A percentile compares a stretch with the other conserved stretches of the same genome.
These are phyloP conservation scores for Brachypteracias leptosomus DNA, from an alignment of 2,113 vertebrate genomes.

Conservation along the genomic window DNA sequence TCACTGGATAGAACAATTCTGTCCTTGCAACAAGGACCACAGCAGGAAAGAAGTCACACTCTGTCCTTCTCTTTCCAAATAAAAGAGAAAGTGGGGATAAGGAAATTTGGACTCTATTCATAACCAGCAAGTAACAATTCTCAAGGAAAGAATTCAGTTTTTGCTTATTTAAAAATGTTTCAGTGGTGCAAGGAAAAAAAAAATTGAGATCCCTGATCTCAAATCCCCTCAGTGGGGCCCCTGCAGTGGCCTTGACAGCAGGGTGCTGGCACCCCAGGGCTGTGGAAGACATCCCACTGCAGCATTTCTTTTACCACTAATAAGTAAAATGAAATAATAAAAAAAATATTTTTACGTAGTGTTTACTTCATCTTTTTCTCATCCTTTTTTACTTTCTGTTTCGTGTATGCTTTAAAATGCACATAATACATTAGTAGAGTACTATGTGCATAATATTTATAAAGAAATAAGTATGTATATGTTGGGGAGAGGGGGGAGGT, in stretches of 20 bases:
- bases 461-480: neutral
- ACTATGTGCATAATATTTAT: neutral
- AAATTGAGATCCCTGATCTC: neutral
- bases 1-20: neutral
- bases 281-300: neutral
- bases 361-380: neutral
- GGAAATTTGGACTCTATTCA: neutral
- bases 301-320: neutral
- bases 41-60: neutral
- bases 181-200: neutral
- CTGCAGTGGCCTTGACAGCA: accelerated
- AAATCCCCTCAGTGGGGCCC: too few relatives aligned
- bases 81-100: neutral
- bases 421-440: neutral
- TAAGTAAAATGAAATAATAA: neutral
- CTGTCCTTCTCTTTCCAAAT: neutral
- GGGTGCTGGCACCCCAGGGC: too few relatives aligned
- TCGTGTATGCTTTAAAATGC: neutral
- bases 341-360: neutral
- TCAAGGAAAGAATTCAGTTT: neutral
- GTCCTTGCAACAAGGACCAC: too few relatives aligned
- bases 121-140: neutral
- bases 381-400: neutral
- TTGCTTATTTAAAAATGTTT: neutral
- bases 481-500: too few relatives aligned